A percentile compares a stretch with the other conserved stretches of the same genome.
Evolutionary conservation across 35 echinoderm and acorn worm species (phyloP).

Genomic region (Antedon bifida): DNA sequence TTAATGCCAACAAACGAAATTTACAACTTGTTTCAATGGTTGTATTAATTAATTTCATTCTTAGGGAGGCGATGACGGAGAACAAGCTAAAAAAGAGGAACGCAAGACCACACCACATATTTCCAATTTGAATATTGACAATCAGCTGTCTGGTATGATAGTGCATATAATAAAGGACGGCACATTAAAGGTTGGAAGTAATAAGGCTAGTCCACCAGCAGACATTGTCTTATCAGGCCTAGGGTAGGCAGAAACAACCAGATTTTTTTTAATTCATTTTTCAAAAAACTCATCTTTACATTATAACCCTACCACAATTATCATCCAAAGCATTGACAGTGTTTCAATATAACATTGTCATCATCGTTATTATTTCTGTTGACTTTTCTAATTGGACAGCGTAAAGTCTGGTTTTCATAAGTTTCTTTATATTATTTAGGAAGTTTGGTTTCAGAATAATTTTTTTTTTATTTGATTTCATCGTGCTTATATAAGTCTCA

Average conservation of each 20-base stretch:
- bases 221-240: slow-evolving; percentile 82
- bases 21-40: too few species aligned
- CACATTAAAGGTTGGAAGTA: slow-evolving; percentile 56
- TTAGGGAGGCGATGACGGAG: slow-evolving; percentile 21
- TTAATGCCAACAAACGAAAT: too few species aligned
- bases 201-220: slow-evolving; percentile 55
- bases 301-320: background rate
- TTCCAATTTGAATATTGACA: slow-evolving; percentile 83
- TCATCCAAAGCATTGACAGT: too few species aligned
- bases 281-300: background rate
- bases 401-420: too few species aligned
- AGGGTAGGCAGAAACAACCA: slow-evolving; percentile 32
- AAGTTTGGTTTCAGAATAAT: too few species aligned
- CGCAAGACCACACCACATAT: slow-evolving; percentile 86
- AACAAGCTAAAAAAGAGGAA: slow-evolving; percentile 68
- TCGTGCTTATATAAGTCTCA: too few species aligned
- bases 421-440: too few species aligned
- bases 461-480: too few species aligned
- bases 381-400: too few species aligned
- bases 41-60: background rate
- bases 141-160: slow-evolving; percentile 88
- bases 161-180: slow-evolving; percentile 54
- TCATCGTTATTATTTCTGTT: too few species aligned
- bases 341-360: too few species aligned
- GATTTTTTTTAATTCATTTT: background rate